These are phyloP conservation scores for Nematolebias whitei DNA, from an alignment of 2,113 vertebrate species.

Conservation along the genomic window DNA sequence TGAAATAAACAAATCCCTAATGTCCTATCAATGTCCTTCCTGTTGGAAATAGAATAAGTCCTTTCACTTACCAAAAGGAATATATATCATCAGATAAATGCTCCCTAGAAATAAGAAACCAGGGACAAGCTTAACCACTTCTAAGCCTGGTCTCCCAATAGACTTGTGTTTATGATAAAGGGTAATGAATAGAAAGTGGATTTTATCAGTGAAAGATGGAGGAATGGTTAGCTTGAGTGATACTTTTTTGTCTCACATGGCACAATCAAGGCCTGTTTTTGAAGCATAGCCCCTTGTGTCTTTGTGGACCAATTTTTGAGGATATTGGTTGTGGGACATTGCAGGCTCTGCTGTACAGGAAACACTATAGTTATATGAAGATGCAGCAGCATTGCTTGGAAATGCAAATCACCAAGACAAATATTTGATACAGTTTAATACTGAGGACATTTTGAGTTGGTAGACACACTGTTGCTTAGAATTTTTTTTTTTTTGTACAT, in stretches of 20 bases:
- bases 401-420: conserved; percentile 31
- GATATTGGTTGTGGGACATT: conserved; percentile 73
- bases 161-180: conserved; percentile 75
- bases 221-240: conserved; percentile 75
- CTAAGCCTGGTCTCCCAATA: conserved; percentile 71
- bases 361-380: conserved; percentile 35
- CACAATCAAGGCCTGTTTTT: conserved; percentile 78
- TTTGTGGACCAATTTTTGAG: conserved; percentile 63
- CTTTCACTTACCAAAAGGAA: conserved; percentile 77
- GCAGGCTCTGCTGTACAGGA: conserved; percentile 52
- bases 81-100: conserved; percentile 81
- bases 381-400: conserved; percentile 20
- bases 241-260: conserved; percentile 75
- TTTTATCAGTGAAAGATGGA: conserved; percentile 79
- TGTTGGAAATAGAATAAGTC: conserved; percentile 76
- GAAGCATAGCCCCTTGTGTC: conserved; percentile 51
- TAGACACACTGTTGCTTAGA: no score
- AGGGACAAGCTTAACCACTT: conserved; percentile 77
- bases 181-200: conserved; percentile 81
- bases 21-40: conserved; percentile 80
- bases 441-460: conserved; percentile 10
- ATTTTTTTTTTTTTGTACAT: background rate
- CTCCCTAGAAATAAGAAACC: conserved; percentile 76
- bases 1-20: conserved; percentile 81
- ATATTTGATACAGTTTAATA: background rate